A percentile compares a stretch with the other conserved stretches of the same genome.
Conservation (phyloP, 1,140 invertebrate genomes). For the Theocolax elegans region DNA sequence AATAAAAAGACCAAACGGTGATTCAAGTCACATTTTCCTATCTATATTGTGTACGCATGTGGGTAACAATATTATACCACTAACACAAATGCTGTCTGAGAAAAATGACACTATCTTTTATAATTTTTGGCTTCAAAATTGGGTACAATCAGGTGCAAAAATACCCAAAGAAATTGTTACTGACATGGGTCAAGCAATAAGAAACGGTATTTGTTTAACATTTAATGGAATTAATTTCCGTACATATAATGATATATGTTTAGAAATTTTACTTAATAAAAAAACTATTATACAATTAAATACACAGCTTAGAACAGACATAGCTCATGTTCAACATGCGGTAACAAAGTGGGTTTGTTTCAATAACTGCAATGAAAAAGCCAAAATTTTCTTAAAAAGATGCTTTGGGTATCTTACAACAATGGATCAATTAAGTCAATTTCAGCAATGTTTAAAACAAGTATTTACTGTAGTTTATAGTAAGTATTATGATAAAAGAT, state of each 20-base stretch:
- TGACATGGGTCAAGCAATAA: too few species aligned
- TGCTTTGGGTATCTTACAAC: neutral
- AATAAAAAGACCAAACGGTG: too few species aligned
- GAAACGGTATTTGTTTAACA: neutral
- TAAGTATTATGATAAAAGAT: neutral
- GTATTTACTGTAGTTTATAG: neutral
- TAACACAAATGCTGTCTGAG: too few species aligned
- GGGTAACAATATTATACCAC: too few species aligned
- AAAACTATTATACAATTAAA: neutral
- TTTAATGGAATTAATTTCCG: neutral
- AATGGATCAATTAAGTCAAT: neutral
- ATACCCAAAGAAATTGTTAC: too few species aligned
- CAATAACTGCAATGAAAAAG: neutral
- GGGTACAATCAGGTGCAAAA: too few species aligned
- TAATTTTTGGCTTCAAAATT: too few species aligned
- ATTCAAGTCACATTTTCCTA: too few species aligned
- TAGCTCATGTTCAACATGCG: neutral
- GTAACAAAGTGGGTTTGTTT: neutral
- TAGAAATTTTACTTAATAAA: neutral
- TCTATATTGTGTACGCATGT: too few species aligned
- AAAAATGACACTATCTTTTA: too few species aligned
- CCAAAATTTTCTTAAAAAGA: neutral
- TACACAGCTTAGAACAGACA: neutral
- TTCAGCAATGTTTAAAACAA: neutral
- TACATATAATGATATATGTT: too few species aligned